A percentile compares a stretch with the other conserved stretches of the same genome.
phyloP scores from a whole-genome alignment of 2,113 vertebrate species.

The Pelecanoides urinatrix region DNA sequence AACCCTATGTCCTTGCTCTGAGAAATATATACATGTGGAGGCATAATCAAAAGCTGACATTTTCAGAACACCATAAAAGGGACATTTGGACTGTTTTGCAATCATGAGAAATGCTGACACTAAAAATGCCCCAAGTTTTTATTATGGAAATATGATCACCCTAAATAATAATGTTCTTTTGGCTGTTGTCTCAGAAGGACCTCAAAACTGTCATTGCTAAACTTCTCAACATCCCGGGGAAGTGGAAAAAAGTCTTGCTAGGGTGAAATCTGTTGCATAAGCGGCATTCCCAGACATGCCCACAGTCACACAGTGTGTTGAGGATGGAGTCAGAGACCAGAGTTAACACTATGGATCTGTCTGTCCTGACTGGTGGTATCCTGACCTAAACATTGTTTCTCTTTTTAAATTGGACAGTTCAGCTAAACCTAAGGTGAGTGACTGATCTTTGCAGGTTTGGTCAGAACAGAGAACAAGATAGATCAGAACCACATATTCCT shows the following conservation, averaged over 20 bases:
- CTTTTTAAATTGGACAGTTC: neutral
- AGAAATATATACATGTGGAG: neutral
- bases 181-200: neutral
- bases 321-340: neutral
- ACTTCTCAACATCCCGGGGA: neutral
- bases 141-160: neutral
- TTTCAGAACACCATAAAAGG: neutral
- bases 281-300: neutral
- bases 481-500: neutral
- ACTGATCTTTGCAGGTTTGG: neutral
- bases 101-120: neutral
- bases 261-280: neutral
- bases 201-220: neutral
- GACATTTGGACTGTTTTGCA: neutral
- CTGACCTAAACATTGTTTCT: neutral
- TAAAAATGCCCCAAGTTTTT: neutral
- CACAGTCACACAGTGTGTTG: neutral
- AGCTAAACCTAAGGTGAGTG: neutral
- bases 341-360: neutral
- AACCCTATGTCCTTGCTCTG: neutral
- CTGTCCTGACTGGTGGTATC: neutral
- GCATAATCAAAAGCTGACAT: neutral
- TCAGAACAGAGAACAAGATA: neutral
- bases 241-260: neutral
- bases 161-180: neutral